Evolutionary conservation across 2,113 vertebrate genomes (phyloP).

Genomic region (Papio anubis): DNA sequence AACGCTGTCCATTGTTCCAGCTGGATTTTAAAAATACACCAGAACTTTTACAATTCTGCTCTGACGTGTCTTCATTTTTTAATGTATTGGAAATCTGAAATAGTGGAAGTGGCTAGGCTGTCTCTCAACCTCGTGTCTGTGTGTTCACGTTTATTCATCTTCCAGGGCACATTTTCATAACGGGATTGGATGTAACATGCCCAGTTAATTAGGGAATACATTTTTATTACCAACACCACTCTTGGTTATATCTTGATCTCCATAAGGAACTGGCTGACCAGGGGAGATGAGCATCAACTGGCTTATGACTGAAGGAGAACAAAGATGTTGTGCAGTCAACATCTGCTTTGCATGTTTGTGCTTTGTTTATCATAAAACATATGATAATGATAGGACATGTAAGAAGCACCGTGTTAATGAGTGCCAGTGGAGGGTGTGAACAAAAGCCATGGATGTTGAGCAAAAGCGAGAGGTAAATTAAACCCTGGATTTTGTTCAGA

Average conservation of each 20-base stretch:
- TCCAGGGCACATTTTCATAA: not conserved
- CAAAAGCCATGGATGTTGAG: constrained; percentile 12
- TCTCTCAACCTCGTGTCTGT: not conserved
- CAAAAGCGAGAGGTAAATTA: constrained; percentile 8
- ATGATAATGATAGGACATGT: not conserved
- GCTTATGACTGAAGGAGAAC: not conserved
- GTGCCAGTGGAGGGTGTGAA: not conserved
- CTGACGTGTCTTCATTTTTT: not conserved
- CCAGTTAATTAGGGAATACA: constrained; percentile 1
- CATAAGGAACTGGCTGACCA: not conserved
- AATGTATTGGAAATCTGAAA: not conserved
- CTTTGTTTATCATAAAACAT: not conserved
- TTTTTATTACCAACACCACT: constrained; percentile 25
- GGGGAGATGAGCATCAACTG: not conserved
- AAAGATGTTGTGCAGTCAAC: not conserved
- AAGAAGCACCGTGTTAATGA: not conserved
- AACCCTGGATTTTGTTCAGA: not conserved
- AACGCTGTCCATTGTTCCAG: not conserved
- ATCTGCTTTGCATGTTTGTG: not conserved
- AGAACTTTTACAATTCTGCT: not conserved
- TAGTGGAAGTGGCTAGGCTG: not conserved
- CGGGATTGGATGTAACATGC: not conserved
- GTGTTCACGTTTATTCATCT: not conserved
- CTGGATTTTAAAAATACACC: not conserved
- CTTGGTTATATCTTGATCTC: not conserved